These are phyloP conservation scores for Balaeniceps rex DNA, from an alignment of 2,113 vertebrate species.

Conservation along the genomic window DNA sequence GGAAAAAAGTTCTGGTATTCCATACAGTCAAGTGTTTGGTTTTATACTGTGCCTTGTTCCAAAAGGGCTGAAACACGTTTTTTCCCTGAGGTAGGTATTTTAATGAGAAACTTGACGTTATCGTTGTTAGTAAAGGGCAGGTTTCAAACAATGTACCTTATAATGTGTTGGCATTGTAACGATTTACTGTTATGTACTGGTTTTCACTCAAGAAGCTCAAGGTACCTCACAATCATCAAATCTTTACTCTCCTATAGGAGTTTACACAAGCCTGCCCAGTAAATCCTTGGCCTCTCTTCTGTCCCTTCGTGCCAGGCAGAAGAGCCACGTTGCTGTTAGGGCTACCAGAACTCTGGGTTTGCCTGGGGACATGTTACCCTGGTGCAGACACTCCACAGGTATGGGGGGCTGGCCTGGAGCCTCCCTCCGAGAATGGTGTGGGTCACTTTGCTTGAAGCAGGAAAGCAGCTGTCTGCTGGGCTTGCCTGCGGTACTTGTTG, in stretches of 20 bases:
- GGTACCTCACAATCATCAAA: background rate
- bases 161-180: background rate
- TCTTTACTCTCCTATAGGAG: background rate
- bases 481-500: accelerated
- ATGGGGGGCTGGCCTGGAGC: background rate
- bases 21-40: background rate
- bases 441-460: background rate
- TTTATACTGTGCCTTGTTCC: background rate
- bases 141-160: background rate
- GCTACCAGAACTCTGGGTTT: background rate
- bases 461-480: background rate
- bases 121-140: background rate
- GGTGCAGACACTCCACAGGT: background rate
- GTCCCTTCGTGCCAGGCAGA: background rate
- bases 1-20: background rate
- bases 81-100: background rate
- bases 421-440: background rate
- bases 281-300: background rate
- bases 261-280: background rate
- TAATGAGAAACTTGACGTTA: background rate
- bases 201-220: background rate
- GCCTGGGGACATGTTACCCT: no score
- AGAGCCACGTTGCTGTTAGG: background rate
- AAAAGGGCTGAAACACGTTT: background rate
- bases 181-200: background rate